Evolutionary conservation across 2,888 invertebrate species (phyloP).

Genomic region (Calliopum simillimum): DNA sequence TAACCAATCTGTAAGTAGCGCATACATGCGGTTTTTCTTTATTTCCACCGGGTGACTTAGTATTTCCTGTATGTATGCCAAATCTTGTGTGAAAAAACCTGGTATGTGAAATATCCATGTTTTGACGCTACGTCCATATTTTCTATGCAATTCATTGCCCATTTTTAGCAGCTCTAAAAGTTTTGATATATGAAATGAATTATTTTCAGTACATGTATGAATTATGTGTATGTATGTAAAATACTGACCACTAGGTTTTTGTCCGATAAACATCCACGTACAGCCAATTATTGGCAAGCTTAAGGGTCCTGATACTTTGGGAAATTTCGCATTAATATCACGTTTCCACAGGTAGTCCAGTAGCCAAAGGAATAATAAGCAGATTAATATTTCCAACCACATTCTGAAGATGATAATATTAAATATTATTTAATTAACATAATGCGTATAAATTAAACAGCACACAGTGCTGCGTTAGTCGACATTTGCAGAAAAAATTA

Average conservation of each 20-base stretch:
- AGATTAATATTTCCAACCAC: conserved; percentile 28
- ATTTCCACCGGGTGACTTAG: conserved; percentile 34
- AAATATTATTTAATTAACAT: no score
- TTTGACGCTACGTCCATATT: conserved; percentile 40
- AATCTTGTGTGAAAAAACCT: conserved; percentile 24
- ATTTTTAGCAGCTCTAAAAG: conserved; percentile 41
- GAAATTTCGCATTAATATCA: conserved; percentile 32
- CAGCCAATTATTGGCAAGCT: conserved; percentile 43
- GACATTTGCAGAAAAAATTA: no score
- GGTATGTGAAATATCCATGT: conserved; percentile 30
- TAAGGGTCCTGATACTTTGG: conserved; percentile 39
- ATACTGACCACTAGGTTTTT: conserved; percentile 42
- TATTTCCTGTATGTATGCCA: conserved; percentile 21
- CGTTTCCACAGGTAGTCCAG: conserved; percentile 43
- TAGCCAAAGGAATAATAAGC: conserved; percentile 33
- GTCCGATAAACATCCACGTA: conserved; percentile 40
- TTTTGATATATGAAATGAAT: neutral
- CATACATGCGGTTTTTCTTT: conserved; percentile 41
- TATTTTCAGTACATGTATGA: neutral
- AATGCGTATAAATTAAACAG: no score
- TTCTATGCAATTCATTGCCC: conserved; percentile 34
- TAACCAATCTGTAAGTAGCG: conserved; percentile 46
- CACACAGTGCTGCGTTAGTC: no score
- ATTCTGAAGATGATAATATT: conserved; percentile 30
- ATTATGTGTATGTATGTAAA: no score